Percentiles rank a stretch among this genome's conserved stretches.
phyloP scores from a whole-genome alignment of 2,888 invertebrate species.

The Drosophila algonquin region DNA sequence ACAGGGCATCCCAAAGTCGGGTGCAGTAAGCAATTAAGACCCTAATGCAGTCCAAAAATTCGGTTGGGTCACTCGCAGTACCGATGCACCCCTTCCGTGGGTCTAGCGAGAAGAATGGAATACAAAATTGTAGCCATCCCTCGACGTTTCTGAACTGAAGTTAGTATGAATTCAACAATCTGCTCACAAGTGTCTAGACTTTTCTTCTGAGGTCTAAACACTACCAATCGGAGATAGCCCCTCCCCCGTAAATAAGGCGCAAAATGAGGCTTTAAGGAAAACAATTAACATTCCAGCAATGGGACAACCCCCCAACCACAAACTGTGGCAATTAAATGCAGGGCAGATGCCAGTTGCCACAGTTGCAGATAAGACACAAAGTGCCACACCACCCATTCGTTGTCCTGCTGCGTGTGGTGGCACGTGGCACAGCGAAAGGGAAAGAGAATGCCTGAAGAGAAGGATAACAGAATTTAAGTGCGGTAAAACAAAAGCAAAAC shows the following conservation, averaged over 20 bases:
- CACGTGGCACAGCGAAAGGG: slow-evolving; percentile 30
- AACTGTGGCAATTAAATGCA: slow-evolving; percentile 40
- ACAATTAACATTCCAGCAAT: slow-evolving; percentile 25
- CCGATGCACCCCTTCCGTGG: too few relatives aligned
- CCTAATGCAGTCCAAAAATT: too few relatives aligned
- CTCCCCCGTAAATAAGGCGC: neutral
- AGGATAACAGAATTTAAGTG: neutral
- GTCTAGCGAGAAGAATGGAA: too few relatives aligned
- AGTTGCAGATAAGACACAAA: slow-evolving; percentile 31
- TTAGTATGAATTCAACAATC: too few relatives aligned
- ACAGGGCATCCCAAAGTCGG: too few relatives aligned
- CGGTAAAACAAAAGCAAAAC: neutral
- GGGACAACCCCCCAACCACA: neutral
- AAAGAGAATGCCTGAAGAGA: neutral
- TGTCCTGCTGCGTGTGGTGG: slow-evolving; percentile 15
- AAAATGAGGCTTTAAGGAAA: slow-evolving; percentile 15
- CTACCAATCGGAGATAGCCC: neutral
- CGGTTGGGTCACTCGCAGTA: too few relatives aligned
- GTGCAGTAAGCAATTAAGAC: too few relatives aligned
- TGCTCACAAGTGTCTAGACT: too few relatives aligned
- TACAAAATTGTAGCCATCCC: too few relatives aligned
- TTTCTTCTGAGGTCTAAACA: too few relatives aligned
- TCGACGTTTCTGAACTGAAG: too few relatives aligned
- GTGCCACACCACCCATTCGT: slow-evolving; percentile 19
- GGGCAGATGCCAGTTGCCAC: slow-evolving; percentile 37